Conservation (phyloP, 2,888 invertebrate genomes). For the Rhagium mordax region DNA sequence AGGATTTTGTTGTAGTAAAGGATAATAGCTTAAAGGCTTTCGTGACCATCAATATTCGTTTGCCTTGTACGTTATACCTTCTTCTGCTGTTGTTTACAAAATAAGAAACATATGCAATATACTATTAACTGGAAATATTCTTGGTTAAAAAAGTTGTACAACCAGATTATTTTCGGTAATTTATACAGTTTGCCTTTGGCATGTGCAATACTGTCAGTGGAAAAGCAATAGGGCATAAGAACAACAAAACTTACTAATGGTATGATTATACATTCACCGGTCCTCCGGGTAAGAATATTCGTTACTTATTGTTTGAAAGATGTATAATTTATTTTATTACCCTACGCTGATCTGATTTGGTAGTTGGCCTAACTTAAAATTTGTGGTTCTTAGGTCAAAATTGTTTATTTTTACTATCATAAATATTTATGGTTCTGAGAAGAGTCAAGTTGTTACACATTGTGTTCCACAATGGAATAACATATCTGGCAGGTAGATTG, state of each 20-base stretch:
- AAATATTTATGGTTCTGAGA: conserved; percentile 28
- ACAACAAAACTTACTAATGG: conserved; percentile 23
- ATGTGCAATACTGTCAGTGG: conserved; percentile 46
- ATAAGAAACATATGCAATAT: conserved; percentile 45
- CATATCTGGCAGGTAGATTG: no score
- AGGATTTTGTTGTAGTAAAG: conserved; percentile 28
- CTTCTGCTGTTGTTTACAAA: conserved; percentile 37
- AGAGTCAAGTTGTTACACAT: neutral
- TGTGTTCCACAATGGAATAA: no score
- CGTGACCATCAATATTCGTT: conserved; percentile 50
- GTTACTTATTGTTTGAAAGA: conserved; percentile 18
- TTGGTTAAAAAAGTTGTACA: conserved; percentile 37
- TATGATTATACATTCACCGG: conserved; percentile 25
- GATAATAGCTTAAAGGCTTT: conserved; percentile 46
- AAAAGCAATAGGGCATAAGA: conserved; percentile 20
- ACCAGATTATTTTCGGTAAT: conserved; percentile 50
- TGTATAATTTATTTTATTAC: conserved; percentile 31
- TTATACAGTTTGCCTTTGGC: conserved; percentile 49
- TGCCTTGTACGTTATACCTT: conserved; percentile 30
- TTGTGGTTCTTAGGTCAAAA: conserved; percentile 1
- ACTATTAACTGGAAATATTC: conserved; percentile 47
- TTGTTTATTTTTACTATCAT: conserved; percentile 22
- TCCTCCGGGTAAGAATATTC: conserved; percentile 27
- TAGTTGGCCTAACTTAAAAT: conserved; percentile 11
- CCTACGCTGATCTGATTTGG: conserved; percentile 14